Evolutionary conservation across 2,888 invertebrate species (phyloP).

Genomic region (Nasonovia ribisnigri): DNA sequence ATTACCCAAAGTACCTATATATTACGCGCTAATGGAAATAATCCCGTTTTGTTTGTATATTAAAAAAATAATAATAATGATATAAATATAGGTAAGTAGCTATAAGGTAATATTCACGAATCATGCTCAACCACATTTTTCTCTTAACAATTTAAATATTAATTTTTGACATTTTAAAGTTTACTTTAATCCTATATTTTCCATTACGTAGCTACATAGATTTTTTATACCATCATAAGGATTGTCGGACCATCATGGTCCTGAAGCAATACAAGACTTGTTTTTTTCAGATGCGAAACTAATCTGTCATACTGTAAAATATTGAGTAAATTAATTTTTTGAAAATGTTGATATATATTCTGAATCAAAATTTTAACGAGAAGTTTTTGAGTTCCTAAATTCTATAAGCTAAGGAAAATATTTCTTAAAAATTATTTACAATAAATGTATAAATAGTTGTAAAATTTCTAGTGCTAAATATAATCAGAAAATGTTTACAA

Average conservation of each 20-base stretch:
- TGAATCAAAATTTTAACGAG: background rate
- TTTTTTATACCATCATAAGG: background rate
- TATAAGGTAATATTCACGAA: background rate
- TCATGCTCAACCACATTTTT: background rate
- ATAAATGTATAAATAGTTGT: too few relatives aligned
- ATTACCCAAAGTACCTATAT: background rate
- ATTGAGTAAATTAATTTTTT: background rate
- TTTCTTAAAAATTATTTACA: background rate
- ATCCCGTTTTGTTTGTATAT: background rate
- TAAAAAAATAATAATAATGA: background rate
- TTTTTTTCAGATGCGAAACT: background rate
- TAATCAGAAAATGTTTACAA: background rate
- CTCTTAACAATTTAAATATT: background rate
- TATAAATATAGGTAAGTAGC: background rate
- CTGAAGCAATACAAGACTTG: background rate
- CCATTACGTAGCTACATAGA: background rate
- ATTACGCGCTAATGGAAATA: background rate
- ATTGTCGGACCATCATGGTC: too few relatives aligned
- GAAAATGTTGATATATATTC: background rate
- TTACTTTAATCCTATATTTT: background rate
- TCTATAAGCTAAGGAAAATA: background rate
- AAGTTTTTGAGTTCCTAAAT: background rate
- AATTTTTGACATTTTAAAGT: too few relatives aligned
- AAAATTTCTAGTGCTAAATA: background rate
- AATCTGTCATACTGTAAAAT: background rate